Evolutionary conservation across 2,888 invertebrate species (phyloP).

Genomic region (Plebejus melissa): DNA sequence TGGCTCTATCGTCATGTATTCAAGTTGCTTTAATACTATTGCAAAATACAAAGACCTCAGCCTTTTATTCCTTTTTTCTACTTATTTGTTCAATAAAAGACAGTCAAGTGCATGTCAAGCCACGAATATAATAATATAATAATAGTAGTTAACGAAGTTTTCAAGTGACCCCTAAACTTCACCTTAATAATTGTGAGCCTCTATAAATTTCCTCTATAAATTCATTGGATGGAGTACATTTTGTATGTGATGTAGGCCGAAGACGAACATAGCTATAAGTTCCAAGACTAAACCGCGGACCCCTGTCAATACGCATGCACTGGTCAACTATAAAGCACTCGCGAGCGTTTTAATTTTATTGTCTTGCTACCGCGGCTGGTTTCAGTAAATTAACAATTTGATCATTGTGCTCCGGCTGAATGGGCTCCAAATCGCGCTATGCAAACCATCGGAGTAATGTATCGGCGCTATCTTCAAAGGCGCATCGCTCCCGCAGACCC

Average conservation of each 20-base stretch:
- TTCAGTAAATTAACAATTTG: slow-evolving; percentile 35
- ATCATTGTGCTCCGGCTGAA: slow-evolving; percentile 38
- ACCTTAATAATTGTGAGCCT: no score
- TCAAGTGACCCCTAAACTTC: no score
- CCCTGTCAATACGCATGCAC: not conserved
- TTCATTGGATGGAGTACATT: no score
- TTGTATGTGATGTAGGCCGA: no score
- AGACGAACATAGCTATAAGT: not conserved
- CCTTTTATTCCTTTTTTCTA: no score
- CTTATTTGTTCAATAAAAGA: no score
- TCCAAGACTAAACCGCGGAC: not conserved
- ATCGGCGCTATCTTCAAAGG: slow-evolving; percentile 75
- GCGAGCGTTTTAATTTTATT: slow-evolving; percentile 17
- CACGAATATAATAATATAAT: no score
- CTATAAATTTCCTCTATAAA: no score
- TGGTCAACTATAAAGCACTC: slow-evolving; percentile 15
- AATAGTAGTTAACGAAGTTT: no score
- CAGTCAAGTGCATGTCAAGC: no score
- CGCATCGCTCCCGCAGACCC: slow-evolving; percentile 57
- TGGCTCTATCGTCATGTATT: not conserved
- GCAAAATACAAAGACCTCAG: not conserved
- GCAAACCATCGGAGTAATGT: slow-evolving; percentile 63
- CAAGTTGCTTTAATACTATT: not conserved
- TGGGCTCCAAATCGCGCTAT: slow-evolving; percentile 48
- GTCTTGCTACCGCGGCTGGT: slow-evolving; percentile 1